A percentile compares a stretch with the other conserved stretches of the same genome.
These are phyloP conservation scores for Pachypanchax playfairii DNA, from an alignment of 2,113 vertebrate species.

Conservation along the genomic window DNA sequence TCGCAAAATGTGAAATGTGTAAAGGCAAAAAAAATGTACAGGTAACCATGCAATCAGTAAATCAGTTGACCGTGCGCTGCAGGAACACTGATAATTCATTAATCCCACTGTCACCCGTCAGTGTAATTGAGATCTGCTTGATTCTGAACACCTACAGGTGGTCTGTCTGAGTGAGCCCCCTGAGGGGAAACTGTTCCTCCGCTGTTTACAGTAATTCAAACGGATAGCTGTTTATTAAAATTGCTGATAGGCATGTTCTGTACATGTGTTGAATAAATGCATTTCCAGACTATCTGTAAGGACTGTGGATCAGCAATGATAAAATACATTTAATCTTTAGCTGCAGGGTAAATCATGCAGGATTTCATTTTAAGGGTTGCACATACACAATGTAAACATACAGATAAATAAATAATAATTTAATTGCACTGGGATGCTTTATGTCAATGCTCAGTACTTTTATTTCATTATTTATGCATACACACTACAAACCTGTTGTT, in stretches of 20 bases:
- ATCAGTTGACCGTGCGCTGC: slow-evolving; percentile 40
- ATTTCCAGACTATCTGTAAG: slow-evolving; percentile 36
- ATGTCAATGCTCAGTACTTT: slow-evolving; percentile 18
- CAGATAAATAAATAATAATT: slow-evolving; percentile 19
- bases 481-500: background rate
- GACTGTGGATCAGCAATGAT: slow-evolving; percentile 30
- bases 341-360: slow-evolving; percentile 36
- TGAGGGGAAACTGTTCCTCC: slow-evolving; percentile 37
- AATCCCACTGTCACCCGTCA: slow-evolving; percentile 69
- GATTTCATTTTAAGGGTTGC: slow-evolving; percentile 23
- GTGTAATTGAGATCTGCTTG: slow-evolving; percentile 75
- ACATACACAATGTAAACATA: background rate
- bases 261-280: slow-evolving; percentile 30
- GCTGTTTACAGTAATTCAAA: slow-evolving; percentile 60
- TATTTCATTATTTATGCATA: background rate
- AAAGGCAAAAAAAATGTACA: slow-evolving; percentile 22
- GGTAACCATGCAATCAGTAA: slow-evolving; percentile 3
- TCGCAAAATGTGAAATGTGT: slow-evolving; percentile 35
- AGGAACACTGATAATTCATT: slow-evolving; percentile 68
- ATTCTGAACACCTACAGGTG: slow-evolving; percentile 58
- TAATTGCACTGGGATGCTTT: slow-evolving; percentile 5
- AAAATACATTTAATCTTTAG: slow-evolving; percentile 34
- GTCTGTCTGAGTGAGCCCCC: slow-evolving; percentile 31
- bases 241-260: slow-evolving; percentile 31
- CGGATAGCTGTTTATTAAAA: slow-evolving; percentile 53